phyloP scores from a whole-genome alignment of 1,140 invertebrate genomes.

The Polypedilum pembai region DNA sequence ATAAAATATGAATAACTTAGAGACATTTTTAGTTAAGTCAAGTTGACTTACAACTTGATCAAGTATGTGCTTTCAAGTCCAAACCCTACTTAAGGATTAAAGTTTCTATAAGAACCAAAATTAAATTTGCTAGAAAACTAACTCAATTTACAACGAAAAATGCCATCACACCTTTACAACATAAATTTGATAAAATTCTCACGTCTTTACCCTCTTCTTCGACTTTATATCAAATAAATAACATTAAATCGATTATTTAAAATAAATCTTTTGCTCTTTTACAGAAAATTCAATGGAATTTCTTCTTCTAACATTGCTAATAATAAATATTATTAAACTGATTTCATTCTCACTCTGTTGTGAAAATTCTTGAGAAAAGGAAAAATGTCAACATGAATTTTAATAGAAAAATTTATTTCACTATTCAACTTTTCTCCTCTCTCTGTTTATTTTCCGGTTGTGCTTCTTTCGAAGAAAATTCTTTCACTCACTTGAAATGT shows the following conservation, averaged over 20 bases:
- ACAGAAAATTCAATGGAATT: background rate
- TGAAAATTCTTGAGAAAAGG: background rate
- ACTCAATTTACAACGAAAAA: too few relatives aligned
- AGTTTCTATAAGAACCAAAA: too few relatives aligned
- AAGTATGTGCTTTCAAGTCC: too few relatives aligned
- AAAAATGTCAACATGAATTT: conserved; percentile 27
- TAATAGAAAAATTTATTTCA: conserved; percentile 24
- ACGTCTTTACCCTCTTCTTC: background rate
- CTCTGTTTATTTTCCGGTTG: conserved; percentile 9
- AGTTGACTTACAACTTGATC: too few relatives aligned
- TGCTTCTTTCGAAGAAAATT: background rate
- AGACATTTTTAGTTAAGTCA: too few relatives aligned
- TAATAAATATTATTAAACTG: conserved; percentile 25
- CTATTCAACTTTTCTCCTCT: background rate
- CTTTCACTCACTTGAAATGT: background rate
- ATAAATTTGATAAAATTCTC: background rate
- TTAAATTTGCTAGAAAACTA: too few relatives aligned
- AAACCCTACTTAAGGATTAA: too few relatives aligned
- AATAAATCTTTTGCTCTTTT: background rate
- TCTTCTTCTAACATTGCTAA: background rate
- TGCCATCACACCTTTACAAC: background rate
- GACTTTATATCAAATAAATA: conserved; percentile 22
- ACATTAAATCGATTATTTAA: conserved; percentile 22
- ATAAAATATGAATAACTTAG: too few relatives aligned
- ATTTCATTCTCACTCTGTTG: background rate